Base-by-base conservation (phyloP, 2,888 invertebrate species). In the Colostygia pectinataria region DNA sequence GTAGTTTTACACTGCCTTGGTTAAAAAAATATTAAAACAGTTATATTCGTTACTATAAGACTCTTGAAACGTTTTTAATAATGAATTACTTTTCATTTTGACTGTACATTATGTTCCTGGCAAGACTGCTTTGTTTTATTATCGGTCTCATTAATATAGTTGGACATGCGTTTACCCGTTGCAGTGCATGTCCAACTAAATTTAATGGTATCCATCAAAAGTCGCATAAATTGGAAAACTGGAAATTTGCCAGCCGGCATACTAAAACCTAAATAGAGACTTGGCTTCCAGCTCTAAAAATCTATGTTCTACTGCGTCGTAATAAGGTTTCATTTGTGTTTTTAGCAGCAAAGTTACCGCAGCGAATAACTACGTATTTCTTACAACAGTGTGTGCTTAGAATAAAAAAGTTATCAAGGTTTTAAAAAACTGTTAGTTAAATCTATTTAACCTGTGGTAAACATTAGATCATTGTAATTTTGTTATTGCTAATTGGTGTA, bases 151-250 rank as follows among this genome's bases (percentile, higher is more conserved):
- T 20, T 10, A 29, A 5, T 2, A n/a, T n/a, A n/a, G n/a, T n/a
- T n/a, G n/a, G n/a, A n/a, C n/a, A n/a, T n/a, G n/a, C n/a, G n/a
- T n/a, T n/a, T n/a, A n/a, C n/a, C n/a, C n/a, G n/a, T n/a, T 20
- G 4, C 29, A 13, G 53, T 41, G 42, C 41, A 48, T 47, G 54
- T 64, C 65, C 63, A 59, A 66, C 67, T 66, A 67, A 66, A 68
- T 75, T 72, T 73, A 76, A 76, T 67, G 67, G 68, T 72, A 74
- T 76, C 75, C 77, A 72, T 69, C 66, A 65, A 71, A 74, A 66
- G 63, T 59, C 49, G 68, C 70, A 74, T 73, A 71, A 61, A 75
- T 73, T 70, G 46, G 40, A 55, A 63, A 65, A 49, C 74, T 85
- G 84, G 83, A 68, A 41, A 20, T 10, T 29, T 46, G 77, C 79